Evolutionary conservation across 2,888 invertebrate species (phyloP).

Genomic region (Aleiodes leptofemur): DNA sequence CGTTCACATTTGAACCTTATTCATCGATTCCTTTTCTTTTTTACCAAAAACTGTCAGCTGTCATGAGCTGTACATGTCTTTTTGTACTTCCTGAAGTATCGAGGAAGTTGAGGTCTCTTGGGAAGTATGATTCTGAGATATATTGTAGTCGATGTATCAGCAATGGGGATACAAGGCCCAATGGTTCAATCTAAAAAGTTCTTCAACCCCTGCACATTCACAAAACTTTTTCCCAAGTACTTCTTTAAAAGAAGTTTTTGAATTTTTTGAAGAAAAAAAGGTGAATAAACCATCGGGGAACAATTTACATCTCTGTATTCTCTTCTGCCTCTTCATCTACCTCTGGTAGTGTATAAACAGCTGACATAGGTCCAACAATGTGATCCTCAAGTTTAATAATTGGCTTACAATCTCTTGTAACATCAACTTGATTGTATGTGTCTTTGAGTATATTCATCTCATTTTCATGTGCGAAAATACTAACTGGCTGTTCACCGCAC

Average conservation of each 20-base stretch:
- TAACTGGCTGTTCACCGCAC: conserved; percentile 69
- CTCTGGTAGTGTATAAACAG: conserved; percentile 72
- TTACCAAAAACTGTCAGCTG: conserved; percentile 7
- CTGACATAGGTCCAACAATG: conserved; percentile 63
- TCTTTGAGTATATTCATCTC: conserved; percentile 74
- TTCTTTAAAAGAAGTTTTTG: not conserved
- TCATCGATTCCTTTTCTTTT: not conserved
- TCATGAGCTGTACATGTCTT: not conserved
- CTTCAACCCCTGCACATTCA: conserved; percentile 1
- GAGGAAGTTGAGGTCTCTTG: not conserved
- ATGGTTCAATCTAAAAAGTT: conserved; percentile 29
- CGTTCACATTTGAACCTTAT: not conserved
- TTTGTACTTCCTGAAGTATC: not conserved
- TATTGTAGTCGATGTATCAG: not conserved
- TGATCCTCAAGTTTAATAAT: conserved; percentile 73
- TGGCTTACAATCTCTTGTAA: conserved; percentile 73
- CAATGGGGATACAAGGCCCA: conserved; percentile 10
- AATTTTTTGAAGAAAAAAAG: not conserved
- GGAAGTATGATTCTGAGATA: conserved; percentile 6
- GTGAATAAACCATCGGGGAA: conserved; percentile 2
- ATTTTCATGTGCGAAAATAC: conserved; percentile 73
- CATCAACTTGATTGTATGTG: conserved; percentile 73
- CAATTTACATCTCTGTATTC: conserved; percentile 71
- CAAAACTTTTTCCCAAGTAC: not conserved
- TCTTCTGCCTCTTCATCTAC: conserved; percentile 73